Evolutionary conservation across 2,888 invertebrate genomes (phyloP).

Genomic region (Yponomeuta cagnagella): DNA sequence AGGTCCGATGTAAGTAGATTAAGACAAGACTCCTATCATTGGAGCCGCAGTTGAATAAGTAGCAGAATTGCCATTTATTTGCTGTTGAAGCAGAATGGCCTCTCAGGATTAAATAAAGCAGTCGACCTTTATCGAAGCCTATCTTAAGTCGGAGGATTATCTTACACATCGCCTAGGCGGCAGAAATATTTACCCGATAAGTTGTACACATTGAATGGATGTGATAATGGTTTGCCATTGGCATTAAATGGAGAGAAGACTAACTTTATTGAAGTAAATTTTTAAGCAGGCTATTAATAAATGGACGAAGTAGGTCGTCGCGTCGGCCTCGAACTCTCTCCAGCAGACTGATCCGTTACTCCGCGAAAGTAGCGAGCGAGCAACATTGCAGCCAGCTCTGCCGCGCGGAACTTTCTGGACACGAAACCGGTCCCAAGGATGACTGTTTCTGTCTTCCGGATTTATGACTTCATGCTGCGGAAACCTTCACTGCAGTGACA

Average conservation of each 20-base stretch:
- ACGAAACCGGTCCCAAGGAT: too few relatives aligned
- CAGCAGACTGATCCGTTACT: constrained; percentile 36
- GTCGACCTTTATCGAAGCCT: neutral
- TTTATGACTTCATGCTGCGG: too few relatives aligned
- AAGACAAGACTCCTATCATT: constrained; percentile 16
- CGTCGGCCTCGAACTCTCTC: constrained; percentile 26
- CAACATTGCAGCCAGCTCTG: constrained; percentile 16
- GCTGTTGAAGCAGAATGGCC: neutral
- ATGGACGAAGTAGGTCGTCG: constrained; percentile 32
- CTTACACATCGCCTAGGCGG: constrained; percentile 11
- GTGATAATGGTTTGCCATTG: too few relatives aligned
- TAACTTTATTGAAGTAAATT: neutral
- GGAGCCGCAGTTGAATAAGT: constrained; percentile 14
- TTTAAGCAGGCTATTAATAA: constrained; percentile 10
- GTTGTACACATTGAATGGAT: too few relatives aligned
- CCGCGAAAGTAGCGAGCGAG: constrained; percentile 39
- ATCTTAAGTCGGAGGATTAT: constrained; percentile 19
- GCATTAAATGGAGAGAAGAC: neutral
- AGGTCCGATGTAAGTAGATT: constrained; percentile 10
- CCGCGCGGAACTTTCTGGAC: neutral
- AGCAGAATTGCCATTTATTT: too few relatives aligned
- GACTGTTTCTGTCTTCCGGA: too few relatives aligned
- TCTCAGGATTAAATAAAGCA: constrained; percentile 14
- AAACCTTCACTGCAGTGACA: too few relatives aligned
- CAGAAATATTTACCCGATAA: neutral